phyloP scores from a whole-genome alignment of 2,797 vertebrate species.

The Microhierax caerulescens region DNA sequence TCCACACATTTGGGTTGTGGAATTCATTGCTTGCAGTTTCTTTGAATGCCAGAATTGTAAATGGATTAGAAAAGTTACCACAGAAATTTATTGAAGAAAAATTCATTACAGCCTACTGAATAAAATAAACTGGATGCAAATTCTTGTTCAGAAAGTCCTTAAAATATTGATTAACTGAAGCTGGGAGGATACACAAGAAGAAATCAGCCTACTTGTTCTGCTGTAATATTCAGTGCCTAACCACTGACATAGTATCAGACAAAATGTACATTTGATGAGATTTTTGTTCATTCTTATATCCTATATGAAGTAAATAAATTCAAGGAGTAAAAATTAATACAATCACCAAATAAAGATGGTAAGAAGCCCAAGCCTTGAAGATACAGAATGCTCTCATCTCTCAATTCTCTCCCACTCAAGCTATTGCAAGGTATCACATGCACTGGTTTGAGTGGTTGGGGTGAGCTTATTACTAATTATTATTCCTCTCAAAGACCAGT shows the following conservation, averaged over 20 bases:
- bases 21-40: neutral
- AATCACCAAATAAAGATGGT: neutral
- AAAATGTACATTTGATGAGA: neutral
- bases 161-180: neutral
- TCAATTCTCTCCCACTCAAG: neutral
- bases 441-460: neutral
- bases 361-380: neutral
- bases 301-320: neutral
- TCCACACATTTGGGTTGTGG: neutral
- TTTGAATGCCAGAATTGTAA: neutral
- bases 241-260: neutral
- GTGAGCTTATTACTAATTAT: neutral
- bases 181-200: neutral
- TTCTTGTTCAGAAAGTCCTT: neutral
- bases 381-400: neutral
- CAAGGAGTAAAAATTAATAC: neutral
- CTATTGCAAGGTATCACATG: neutral
- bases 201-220: neutral
- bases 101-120: neutral
- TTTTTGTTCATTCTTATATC: neutral
- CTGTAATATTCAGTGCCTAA: neutral
- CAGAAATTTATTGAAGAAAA: neutral
- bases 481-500: neutral
- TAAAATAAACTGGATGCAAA: neutral
- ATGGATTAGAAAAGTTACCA: neutral